A percentile compares a stretch with the other conserved stretches of the same genome.
Conservation (phyloP, 2,888 invertebrate genomes). For the Loripinus fragilis region DNA sequence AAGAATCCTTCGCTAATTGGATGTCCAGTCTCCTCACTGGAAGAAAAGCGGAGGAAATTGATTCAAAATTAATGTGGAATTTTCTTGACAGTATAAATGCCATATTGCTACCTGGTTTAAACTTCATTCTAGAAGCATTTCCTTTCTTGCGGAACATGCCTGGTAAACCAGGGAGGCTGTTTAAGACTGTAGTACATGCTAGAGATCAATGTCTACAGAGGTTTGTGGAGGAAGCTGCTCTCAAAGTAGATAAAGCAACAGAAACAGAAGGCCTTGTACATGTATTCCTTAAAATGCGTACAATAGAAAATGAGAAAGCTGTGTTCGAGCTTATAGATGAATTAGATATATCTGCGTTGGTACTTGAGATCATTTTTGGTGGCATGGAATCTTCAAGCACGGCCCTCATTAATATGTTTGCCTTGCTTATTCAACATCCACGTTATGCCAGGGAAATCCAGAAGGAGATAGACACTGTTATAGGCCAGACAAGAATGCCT, state of each 20-base stretch:
- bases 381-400: not conserved
- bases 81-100: not conserved
- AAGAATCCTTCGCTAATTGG: not conserved
- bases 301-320: not conserved
- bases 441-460: not conserved
- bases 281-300: not conserved
- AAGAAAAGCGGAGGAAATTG: not conserved
- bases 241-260: not conserved
- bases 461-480: slow-evolving; percentile 72
- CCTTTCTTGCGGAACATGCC: not conserved
- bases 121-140: not conserved
- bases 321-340: not conserved
- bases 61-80: not conserved
- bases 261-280: not conserved
- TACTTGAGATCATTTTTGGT: not conserved
- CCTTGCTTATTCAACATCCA: not conserved
- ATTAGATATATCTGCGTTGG: not conserved
- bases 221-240: not conserved
- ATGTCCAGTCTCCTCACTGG: not conserved
- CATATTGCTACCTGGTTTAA: not conserved
- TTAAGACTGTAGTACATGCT: not conserved
- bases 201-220: not conserved
- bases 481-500: slow-evolving; percentile 73
- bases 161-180: not conserved
- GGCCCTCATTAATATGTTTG: not conserved